These are phyloP conservation scores for Sylvietta virens DNA, from an alignment of 2,113 vertebrate species.

Conservation along the genomic window DNA sequence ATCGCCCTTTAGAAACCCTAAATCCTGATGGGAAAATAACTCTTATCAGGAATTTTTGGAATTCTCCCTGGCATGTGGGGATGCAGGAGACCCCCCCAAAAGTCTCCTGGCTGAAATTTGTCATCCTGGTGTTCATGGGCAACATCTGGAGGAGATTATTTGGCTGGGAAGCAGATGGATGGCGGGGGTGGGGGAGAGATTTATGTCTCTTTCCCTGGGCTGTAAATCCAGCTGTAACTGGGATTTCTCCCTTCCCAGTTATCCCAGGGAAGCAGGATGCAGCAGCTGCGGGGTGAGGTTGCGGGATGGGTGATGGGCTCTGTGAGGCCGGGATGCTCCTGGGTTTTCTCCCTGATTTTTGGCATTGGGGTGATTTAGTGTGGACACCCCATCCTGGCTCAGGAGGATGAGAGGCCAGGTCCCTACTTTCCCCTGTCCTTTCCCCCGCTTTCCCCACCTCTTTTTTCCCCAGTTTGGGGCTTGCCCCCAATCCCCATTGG, in stretches of 20 bases:
- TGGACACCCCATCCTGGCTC: slow-evolving; percentile 33
- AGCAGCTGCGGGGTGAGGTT: neutral
- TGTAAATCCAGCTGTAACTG: slow-evolving; percentile 76
- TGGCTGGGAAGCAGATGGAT: slow-evolving; percentile 48
- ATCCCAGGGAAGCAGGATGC: slow-evolving; percentile 52
- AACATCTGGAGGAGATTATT: slow-evolving; percentile 78
- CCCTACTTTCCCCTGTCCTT: neutral
- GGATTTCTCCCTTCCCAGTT: slow-evolving; percentile 72
- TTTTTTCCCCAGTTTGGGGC: neutral
- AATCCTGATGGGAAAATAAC: neutral
- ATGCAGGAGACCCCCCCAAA: neutral
- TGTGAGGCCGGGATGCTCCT: slow-evolving; percentile 1
- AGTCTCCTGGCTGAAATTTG: neutral
- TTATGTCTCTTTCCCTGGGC: slow-evolving; percentile 71
- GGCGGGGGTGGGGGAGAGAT: slow-evolving; percentile 56
- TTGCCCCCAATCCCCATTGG: accelerated
- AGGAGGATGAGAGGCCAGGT: slow-evolving; percentile 46
- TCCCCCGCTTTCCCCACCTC: accelerated
- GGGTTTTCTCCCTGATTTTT: neutral
- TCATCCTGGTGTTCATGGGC: neutral
- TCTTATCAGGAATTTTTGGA: neutral
- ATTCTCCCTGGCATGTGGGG: neutral
- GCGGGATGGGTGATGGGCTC: neutral
- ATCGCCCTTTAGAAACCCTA: neutral
- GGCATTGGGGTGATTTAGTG: neutral